A percentile compares a stretch with the other conserved stretches of the same genome.
Conservation (phyloP, 2,888 invertebrate genomes). For the Drosophila neonasuta region DNA sequence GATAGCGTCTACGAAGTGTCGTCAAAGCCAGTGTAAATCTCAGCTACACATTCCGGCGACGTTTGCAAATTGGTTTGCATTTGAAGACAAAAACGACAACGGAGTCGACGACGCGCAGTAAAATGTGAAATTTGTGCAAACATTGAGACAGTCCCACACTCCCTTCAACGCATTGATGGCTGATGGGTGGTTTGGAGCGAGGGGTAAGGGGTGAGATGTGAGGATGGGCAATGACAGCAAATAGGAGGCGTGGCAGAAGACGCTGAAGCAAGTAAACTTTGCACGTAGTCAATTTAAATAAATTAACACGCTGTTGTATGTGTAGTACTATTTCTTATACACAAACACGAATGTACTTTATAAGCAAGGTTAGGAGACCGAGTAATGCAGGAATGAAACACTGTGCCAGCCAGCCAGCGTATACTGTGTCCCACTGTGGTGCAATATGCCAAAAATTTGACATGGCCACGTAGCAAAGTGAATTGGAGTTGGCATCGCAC, state of each 20-base stretch:
- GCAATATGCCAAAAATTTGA: slow-evolving; percentile 74
- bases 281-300: slow-evolving; percentile 76
- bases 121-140: slow-evolving; percentile 75
- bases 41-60: slow-evolving; percentile 52
- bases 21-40: slow-evolving; percentile 47
- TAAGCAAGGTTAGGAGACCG: slow-evolving; percentile 8
- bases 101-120: slow-evolving; percentile 60
- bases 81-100: slow-evolving; percentile 67
- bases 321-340: slow-evolving; percentile 16
- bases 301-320: slow-evolving; percentile 69
- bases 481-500: slow-evolving; percentile 35
- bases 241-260: slow-evolving; percentile 48
- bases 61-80: slow-evolving; percentile 72
- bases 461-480: slow-evolving; percentile 63
- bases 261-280: slow-evolving; percentile 60
- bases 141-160: slow-evolving; percentile 50
- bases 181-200: background rate
- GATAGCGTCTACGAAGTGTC: slow-evolving; percentile 35
- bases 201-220: background rate
- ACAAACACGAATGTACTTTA: slow-evolving; percentile 1
- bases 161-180: slow-evolving; percentile 7
- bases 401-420: slow-evolving; percentile 17
- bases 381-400: slow-evolving; percentile 21
- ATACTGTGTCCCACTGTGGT: slow-evolving; percentile 62
- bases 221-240: slow-evolving; percentile 5